These are phyloP conservation scores for Nannospalax galili DNA, from an alignment of 2,113 vertebrate genomes.

Conservation along the genomic window DNA sequence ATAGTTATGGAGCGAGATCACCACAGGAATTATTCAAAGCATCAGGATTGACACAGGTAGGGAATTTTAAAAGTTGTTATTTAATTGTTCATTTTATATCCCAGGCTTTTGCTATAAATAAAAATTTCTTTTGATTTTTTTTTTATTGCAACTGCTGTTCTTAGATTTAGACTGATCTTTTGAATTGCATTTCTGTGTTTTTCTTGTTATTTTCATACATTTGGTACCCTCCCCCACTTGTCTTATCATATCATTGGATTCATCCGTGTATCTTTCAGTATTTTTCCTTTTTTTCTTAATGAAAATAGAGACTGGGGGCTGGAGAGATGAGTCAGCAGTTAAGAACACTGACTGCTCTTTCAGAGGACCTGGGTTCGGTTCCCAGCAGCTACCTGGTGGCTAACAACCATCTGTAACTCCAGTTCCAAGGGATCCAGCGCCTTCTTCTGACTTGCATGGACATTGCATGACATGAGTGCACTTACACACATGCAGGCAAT, in stretches of 20 bases:
- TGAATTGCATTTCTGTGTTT: conserved; percentile 38
- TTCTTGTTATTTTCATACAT: neutral
- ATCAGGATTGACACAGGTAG: conserved; percentile 96
- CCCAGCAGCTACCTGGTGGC: too few species aligned
- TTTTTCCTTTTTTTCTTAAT: conserved; percentile 10
- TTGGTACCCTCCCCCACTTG: neutral
- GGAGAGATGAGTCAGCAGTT: too few species aligned
- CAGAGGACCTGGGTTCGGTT: too few species aligned
- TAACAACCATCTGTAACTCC: too few species aligned
- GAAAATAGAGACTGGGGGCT: conserved; percentile 16
- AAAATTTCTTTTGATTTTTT: conserved; percentile 40
- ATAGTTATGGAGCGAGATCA: conserved; percentile 93
- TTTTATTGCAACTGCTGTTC: neutral
- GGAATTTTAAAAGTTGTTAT: conserved; percentile 24
- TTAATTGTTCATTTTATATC: neutral
- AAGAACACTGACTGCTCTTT: too few species aligned
- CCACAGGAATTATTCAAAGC: conserved; percentile 96
- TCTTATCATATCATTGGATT: neutral
- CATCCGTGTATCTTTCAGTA: neutral
- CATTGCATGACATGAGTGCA: too few species aligned
- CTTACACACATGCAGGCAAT: too few species aligned
- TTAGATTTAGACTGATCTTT: conserved; percentile 49
- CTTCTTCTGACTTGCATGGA: too few species aligned
- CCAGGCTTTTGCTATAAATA: conserved; percentile 38
- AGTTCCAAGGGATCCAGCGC: too few species aligned